Percentiles rank a stretch among this genome's conserved stretches.
Conservation (phyloP, 2,797 vertebrate species). For the Danio kyathit region DNA sequence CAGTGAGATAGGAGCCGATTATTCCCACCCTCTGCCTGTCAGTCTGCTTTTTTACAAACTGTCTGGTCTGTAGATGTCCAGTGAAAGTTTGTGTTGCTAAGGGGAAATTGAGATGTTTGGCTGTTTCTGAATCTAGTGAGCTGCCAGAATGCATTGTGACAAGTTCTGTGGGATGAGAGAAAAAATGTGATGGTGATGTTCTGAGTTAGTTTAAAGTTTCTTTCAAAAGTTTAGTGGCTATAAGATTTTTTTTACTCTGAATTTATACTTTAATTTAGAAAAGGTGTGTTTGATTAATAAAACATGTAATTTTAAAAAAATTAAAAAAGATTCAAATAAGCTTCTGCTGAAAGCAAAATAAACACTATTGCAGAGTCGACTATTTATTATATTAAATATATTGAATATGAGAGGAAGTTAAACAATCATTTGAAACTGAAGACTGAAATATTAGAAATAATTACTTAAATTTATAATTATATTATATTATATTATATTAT, state of each 20-base stretch:
- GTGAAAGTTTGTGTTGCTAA: not conserved
- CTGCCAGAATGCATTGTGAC: not conserved
- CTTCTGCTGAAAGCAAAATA: no score
- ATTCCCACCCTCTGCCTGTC: conserved; percentile 36
- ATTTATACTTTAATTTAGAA: not conserved
- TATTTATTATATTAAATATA: no score
- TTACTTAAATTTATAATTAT: no score
- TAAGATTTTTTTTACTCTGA: no score
- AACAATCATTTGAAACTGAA: not conserved
- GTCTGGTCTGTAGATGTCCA: not conserved
- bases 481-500: no score
- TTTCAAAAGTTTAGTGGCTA: not conserved
- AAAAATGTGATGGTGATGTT: not conserved
- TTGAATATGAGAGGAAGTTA: not conserved
- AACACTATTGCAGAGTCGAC: no score
- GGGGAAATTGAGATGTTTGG: not conserved
- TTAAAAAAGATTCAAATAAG: no score
- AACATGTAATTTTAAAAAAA: no score
- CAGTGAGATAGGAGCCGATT: conserved; percentile 49
- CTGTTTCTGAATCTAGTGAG: not conserved
- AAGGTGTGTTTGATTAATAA: not conserved
- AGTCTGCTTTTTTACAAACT: conserved; percentile 12
- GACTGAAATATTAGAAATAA: no score
- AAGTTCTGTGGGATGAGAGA: not conserved
- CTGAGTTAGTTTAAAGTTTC: not conserved